Conservation (phyloP, 2,113 vertebrate genomes). For the Dicentrarchus labrax region DNA sequence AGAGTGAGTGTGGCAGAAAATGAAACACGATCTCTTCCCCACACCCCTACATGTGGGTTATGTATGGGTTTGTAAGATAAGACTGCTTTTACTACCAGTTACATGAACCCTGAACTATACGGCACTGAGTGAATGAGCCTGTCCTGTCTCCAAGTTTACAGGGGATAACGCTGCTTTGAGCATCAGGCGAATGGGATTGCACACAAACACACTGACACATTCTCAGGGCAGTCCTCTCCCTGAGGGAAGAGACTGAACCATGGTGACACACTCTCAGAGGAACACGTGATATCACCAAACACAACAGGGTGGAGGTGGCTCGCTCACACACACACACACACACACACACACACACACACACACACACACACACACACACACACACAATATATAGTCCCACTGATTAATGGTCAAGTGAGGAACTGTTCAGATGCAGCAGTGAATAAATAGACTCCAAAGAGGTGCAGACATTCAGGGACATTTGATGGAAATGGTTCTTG, state of each 20-base stretch:
- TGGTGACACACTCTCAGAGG: conserved; percentile 38
- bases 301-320: conserved; percentile 1
- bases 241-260: conserved; percentile 28
- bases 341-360: background rate
- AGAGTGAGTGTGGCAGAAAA: conserved; percentile 14
- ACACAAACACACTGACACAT: conserved; percentile 1
- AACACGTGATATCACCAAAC: conserved; percentile 16
- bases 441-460: conserved; percentile 17
- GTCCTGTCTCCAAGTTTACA: background rate
- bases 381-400: background rate
- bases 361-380: background rate
- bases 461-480: background rate
- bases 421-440: conserved; percentile 1
- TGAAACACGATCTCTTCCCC: conserved; percentile 37
- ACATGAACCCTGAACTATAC: background rate
- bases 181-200: background rate
- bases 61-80: background rate
- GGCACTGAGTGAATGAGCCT: conserved; percentile 1
- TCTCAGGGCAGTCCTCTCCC: background rate
- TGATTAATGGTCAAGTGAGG: conserved; percentile 11
- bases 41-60: background rate
- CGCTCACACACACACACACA: background rate
- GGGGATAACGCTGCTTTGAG: background rate
- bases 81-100: background rate
- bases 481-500: conserved; percentile 16